Base-by-base conservation (phyloP, 92 coral and sea anemone species). In the Parazoanthus atlanticus region DNA sequence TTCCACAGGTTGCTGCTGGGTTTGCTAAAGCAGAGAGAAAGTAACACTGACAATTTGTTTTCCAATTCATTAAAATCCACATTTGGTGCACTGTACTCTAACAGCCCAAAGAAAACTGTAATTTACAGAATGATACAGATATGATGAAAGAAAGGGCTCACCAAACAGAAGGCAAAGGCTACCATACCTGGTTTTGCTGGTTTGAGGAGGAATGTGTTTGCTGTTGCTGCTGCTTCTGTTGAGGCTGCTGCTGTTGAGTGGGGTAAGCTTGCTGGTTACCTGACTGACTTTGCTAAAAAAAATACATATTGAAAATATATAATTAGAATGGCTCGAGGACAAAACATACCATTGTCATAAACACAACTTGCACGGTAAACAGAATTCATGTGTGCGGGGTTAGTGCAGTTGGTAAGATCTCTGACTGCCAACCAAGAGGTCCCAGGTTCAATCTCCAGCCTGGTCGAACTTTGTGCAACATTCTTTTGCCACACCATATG, bases 1-100 rank as follows among this genome's bases (percentile, higher is more conserved):
- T 79, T 97, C 99, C 84, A 97, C 99, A 19, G 99, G 99, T 40
- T 97, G 99, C 52, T 97, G 99, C 2, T 89, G 87, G 67, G 85
- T 89, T 88, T 67, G 84, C 83, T 67, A 25, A 61, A 21, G 28
- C 4, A 61, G 28, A 38, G 41, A 76, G 36, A 77, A 41, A 85
- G 17, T 26, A 85, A 82, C 26, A 36, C 4, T 36, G 38, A 86
- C 54, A 73, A 33, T 21, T 65, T 74, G 6, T 46, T 8, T 9
- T 46, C 6, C 49, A 46, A 46, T 46, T 46, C 49, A 6, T 46
- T 46, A 9, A 46, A 8, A 46, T 46, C 12, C 49, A 46, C 49
- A 46, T 46, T 46, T 46, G 49, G 49, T 46, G 12, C 49, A 46
- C 1, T 46, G 12, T 11, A 46, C 0, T 46, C 11, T 9, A 46